These are phyloP conservation scores for Drosophila obscura DNA, from an alignment of 1,140 invertebrate species.

Conservation along the genomic window DNA sequence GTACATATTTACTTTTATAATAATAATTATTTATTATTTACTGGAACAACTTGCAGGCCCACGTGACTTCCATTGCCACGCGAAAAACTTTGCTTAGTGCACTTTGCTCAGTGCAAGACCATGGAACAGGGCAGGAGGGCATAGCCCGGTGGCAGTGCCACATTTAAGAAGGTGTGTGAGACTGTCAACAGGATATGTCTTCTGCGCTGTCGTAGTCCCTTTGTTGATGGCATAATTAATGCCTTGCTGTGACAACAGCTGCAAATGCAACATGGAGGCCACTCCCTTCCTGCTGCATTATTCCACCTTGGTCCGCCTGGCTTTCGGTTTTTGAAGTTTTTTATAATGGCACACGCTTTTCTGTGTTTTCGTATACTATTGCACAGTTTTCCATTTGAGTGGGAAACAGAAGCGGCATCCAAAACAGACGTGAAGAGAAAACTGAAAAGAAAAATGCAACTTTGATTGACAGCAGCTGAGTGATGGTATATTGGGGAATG, in stretches of 20 bases:
- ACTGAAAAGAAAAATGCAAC: constrained; percentile 71
- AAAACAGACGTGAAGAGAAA: constrained; percentile 30
- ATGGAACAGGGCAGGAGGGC: background rate
- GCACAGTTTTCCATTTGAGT: constrained; percentile 53
- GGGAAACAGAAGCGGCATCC: background rate
- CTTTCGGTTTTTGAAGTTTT: constrained; percentile 72
- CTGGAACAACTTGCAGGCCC: constrained; percentile 55
- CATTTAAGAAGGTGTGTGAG: background rate
- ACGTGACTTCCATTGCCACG: constrained; percentile 75
- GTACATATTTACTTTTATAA: too few relatives aligned
- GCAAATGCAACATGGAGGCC: constrained; percentile 28
- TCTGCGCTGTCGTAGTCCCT: constrained; percentile 47
- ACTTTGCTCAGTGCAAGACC: constrained; percentile 26
- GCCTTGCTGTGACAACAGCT: constrained; percentile 69
- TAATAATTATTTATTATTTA: background rate
- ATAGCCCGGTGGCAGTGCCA: constrained; percentile 13
- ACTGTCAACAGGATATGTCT: constrained; percentile 77
- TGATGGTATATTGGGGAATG: constrained; percentile 8
- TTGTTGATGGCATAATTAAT: constrained; percentile 81
- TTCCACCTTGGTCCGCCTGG: constrained; percentile 28
- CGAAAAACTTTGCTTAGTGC: constrained; percentile 58
- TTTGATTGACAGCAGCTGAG: constrained; percentile 71
- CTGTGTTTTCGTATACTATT: constrained; percentile 44
- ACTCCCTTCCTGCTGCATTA: background rate
- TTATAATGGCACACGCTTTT: constrained; percentile 65